Percentiles rank a stretch among this genome's conserved stretches.
phyloP scores from a whole-genome alignment of 2,797 vertebrate genomes.

The Furcifer pardalis region DNA sequence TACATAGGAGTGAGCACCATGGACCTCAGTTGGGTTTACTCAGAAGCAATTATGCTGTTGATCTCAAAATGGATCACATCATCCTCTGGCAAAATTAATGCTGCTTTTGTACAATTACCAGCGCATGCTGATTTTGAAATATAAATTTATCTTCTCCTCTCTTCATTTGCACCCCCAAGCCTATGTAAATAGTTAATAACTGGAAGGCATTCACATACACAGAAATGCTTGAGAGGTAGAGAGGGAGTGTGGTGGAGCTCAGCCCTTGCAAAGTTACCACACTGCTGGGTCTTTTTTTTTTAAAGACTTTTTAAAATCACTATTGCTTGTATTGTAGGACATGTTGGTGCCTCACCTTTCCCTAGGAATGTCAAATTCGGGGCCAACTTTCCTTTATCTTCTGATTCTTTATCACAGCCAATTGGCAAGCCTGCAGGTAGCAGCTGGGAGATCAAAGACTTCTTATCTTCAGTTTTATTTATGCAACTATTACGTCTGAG shows the following conservation, averaged over 20 bases:
- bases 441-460: slow-evolving; percentile 43
- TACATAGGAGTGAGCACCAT: background rate
- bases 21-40: background rate
- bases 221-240: no score
- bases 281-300: background rate
- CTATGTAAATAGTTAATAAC: no score
- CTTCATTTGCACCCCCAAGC: no score
- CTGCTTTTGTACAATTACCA: background rate
- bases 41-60: background rate
- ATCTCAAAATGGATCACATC: background rate
- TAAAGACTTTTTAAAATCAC: background rate
- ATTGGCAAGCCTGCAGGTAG: slow-evolving; percentile 27
- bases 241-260: no score
- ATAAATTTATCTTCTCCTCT: background rate
- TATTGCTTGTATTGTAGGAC: background rate
- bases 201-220: no score
- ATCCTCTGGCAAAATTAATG: background rate
- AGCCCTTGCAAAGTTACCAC: background rate
- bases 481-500: background rate
- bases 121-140: background rate
- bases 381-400: background rate
- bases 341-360: background rate
- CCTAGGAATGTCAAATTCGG: slow-evolving; percentile 18
- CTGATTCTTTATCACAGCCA: slow-evolving; percentile 32
- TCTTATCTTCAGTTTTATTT: slow-evolving; percentile 40